Evolutionary conservation across 2,888 invertebrate species (phyloP).

Genomic region (Cinara cedri): DNA sequence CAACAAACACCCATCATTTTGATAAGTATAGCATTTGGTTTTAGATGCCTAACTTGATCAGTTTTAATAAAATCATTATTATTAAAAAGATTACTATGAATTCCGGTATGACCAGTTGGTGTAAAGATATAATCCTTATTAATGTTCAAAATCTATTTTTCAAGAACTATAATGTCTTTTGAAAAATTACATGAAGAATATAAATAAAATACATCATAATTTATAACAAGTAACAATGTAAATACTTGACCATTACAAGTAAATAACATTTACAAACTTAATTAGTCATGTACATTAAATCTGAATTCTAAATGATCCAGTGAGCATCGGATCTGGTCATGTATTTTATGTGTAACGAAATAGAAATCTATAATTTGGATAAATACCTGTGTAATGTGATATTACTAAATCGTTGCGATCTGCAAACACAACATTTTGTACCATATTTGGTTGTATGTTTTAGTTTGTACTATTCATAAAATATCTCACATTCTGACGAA

Average conservation of each 20-base stretch:
- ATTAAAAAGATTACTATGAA: neutral
- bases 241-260: no score
- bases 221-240: neutral
- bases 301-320: neutral
- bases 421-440: slow-evolving; percentile 11
- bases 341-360: neutral
- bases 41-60: neutral
- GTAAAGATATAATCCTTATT: neutral
- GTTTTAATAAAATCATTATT: neutral
- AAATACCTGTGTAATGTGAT: slow-evolving; percentile 9
- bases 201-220: neutral
- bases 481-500: no score
- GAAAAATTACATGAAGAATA: neutral
- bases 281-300: neutral
- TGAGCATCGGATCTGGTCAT: neutral
- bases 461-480: no score
- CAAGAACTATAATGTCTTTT: neutral
- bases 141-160: neutral
- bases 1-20: slow-evolving; percentile 9
- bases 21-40: neutral
- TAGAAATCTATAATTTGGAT: neutral
- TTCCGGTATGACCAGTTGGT: no score
- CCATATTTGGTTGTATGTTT: neutral
- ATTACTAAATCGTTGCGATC: neutral
- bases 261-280: no score